Evolutionary conservation across 2,113 vertebrate genomes (phyloP), one percentile per base, ranked within the genome.

Genomic region (Cololabis saira): DNA sequence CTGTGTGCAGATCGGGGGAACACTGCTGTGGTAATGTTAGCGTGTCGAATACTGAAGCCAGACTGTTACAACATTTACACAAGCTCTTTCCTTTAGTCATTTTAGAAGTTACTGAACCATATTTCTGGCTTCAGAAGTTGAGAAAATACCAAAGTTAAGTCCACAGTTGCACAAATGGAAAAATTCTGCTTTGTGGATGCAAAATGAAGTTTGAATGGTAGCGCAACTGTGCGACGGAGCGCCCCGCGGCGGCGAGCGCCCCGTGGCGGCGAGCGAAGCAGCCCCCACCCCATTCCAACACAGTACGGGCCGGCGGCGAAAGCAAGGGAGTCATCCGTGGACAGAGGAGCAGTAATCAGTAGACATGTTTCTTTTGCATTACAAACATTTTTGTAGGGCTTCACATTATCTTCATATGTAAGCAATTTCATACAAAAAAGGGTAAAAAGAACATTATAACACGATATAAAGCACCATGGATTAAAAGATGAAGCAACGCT

Each of bases 331-430:
- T 72, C 13, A 74, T 82, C 80, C 74, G 62, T 72, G 62, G 66
- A 79, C 0, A 68, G 48, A 85, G 78, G 81, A 86, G 80, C 89
- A 85, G 89, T 63, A 58, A 87, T 94, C 93, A 94, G 93, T 94
- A 94, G 92, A 91, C 89, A 80, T 65, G 61, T 85, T 74, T 82
- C 66, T 89, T 88, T 84, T 84, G 80, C 78, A 83, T 90, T 78
- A 90, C 67, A 87, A 84, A 88, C 80, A 84, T 81, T 80, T 89
- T 87, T 52, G 57, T 75, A 91, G 84, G 89, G 86, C 84, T 94
- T 94, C 93, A 94, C 93, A 94, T 94, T 93, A 87, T 94, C 86
- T 90, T 92, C 85, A 92, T 90, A 90, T 77, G 73, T 81, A 89
- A 87, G 86, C 71, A 82, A 67, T 75, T 83, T 78, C 80, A 84